phyloP scores from a whole-genome alignment of 2,888 invertebrate species.

The Marronus borbonicus region DNA sequence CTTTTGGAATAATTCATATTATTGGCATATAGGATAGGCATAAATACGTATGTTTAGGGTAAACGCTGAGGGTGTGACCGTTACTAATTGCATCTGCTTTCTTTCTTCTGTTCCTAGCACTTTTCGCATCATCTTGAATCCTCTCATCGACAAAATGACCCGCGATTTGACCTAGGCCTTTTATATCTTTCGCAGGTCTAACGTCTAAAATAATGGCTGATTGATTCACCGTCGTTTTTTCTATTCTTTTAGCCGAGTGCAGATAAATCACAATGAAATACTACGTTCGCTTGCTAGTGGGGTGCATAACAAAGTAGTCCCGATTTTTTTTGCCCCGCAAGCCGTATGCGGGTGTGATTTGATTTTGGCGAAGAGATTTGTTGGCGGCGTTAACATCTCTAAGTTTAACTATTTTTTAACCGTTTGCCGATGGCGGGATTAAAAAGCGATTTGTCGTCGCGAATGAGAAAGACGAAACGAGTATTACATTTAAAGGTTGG shows the following conservation, averaged over 20 bases:
- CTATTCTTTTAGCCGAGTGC: constrained; percentile 71
- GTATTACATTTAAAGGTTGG: no score
- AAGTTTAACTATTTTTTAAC: constrained; percentile 54
- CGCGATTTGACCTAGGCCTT: constrained; percentile 65
- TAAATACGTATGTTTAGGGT: not conserved
- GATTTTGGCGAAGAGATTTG: constrained; percentile 66
- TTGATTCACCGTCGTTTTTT: constrained; percentile 72
- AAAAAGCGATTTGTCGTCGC: constrained; percentile 21
- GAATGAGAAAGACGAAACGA: no score
- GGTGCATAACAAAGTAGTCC: constrained; percentile 71
- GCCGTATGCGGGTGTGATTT: constrained; percentile 58
- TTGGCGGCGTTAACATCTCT: constrained; percentile 54
- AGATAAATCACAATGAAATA: constrained; percentile 72
- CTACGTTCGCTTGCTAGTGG: constrained; percentile 66
- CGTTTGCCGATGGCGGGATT: constrained; percentile 22
- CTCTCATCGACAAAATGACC: constrained; percentile 63
- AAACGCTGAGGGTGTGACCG: constrained; percentile 6
- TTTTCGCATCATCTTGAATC: constrained; percentile 59
- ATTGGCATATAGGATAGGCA: not conserved
- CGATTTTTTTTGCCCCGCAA: constrained; percentile 60
- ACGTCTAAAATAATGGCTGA: constrained; percentile 70
- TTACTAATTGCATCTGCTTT: constrained; percentile 37
- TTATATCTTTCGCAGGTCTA: constrained; percentile 70
- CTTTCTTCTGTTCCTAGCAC: constrained; percentile 18
- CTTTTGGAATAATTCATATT: constrained; percentile 42